Conservation (phyloP, 2,888 invertebrate species). For the Eupithecia centaureata region DNA sequence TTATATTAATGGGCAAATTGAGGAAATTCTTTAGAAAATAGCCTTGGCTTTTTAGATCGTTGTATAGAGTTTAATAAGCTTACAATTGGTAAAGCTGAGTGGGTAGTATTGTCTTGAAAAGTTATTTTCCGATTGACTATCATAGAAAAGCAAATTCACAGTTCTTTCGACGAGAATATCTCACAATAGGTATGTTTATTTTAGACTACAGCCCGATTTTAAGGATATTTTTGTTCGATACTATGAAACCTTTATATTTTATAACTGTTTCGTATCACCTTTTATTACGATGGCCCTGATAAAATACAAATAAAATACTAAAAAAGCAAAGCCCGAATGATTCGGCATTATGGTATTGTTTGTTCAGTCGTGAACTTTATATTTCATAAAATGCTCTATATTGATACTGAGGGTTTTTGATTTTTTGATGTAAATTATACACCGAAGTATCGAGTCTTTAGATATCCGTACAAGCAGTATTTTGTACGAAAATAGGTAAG, state of each 20-base stretch:
- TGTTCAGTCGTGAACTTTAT: not conserved
- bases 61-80: not conserved
- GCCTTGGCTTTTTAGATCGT: not conserved
- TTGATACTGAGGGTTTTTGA: not conserved
- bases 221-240: not conserved
- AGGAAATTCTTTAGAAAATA: not conserved
- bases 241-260: not conserved
- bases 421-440: conserved; percentile 49
- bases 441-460: conserved; percentile 62
- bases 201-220: not conserved
- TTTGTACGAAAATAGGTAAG: not conserved
- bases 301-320: conserved; percentile 1
- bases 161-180: too few species aligned
- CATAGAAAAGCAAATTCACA: not conserved
- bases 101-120: not conserved
- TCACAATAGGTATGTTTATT: too few species aligned
- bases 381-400: not conserved
- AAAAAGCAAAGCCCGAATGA: not conserved
- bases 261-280: not conserved
- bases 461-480: conserved; percentile 75
- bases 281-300: not conserved
- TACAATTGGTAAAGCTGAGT: not conserved
- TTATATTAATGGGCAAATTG: not conserved
- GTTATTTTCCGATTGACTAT: not conserved
- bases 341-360: not conserved